A percentile compares a stretch with the other conserved stretches of the same genome.
Conservation (phyloP, 2,113 vertebrate species). For the Myrmecophaga tridactyla region DNA sequence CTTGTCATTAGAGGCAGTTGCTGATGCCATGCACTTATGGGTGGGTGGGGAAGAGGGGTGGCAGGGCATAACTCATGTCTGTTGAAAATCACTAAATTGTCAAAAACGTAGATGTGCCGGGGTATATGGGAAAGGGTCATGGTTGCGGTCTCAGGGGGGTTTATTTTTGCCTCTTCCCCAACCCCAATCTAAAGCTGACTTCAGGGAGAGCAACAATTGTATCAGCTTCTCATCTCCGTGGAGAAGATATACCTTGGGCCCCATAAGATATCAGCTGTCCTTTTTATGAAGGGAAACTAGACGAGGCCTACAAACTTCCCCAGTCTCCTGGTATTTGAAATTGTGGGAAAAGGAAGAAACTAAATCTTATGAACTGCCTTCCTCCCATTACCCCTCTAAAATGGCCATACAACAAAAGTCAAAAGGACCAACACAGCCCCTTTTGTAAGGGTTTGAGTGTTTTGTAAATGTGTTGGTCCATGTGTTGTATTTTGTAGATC, state of each 20-base stretch:
- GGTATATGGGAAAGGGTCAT: conserved; percentile 55
- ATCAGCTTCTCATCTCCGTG: conserved; percentile 51
- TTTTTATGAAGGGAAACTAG: conserved; percentile 80
- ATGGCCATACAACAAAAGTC: conserved; percentile 85
- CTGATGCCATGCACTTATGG: conserved; percentile 77
- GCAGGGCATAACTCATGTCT: no score
- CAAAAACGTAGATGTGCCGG: conserved; percentile 32
- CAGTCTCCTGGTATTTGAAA: conserved; percentile 84
- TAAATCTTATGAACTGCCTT: conserved; percentile 75
- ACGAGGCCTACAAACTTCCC: conserved; percentile 67
- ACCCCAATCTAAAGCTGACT: conserved; percentile 54
- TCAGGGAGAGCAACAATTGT: conserved; percentile 47
- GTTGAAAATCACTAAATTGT: conserved; percentile 73
- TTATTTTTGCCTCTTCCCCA: conserved; percentile 69
- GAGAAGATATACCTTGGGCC: conserved; percentile 60
- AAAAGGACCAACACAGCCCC: conserved; percentile 95
- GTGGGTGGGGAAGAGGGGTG: conserved; percentile 1
- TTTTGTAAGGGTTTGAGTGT: conserved; percentile 98
- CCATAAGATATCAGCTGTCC: conserved; percentile 47
- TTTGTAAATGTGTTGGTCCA: conserved; percentile 98
- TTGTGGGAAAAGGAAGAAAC: conserved; percentile 81
- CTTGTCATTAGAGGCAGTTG: conserved; percentile 78
- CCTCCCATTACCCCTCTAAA: neutral
- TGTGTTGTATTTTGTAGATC: conserved; percentile 97
- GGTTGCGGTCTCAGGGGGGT: neutral